These are phyloP conservation scores for Nothocercus julius DNA, from an alignment of 2,113 vertebrate genomes.

Conservation along the genomic window DNA sequence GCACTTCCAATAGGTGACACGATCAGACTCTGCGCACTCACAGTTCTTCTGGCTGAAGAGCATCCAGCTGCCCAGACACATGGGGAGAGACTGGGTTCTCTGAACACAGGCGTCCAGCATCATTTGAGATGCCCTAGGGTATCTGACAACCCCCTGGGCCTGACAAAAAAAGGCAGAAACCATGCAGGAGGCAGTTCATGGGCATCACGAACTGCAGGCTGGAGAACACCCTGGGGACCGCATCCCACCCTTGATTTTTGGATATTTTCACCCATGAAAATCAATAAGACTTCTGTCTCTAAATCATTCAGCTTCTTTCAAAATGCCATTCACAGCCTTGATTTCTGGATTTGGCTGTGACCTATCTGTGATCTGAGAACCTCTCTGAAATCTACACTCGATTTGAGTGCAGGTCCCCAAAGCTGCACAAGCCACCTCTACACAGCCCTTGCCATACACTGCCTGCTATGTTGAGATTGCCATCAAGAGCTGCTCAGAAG, in stretches of 20 bases:
- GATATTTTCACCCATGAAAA: not conserved
- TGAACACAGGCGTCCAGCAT: not conserved
- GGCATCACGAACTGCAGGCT: not conserved
- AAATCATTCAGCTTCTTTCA: rapidly evolving
- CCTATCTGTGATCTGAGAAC: not conserved
- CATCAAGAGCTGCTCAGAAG: not conserved
- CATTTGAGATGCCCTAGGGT: not conserved
- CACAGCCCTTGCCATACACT: not conserved
- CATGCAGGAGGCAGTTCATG: not conserved
- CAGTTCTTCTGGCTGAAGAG: not conserved
- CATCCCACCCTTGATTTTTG: not conserved
- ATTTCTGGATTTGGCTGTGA: not conserved
- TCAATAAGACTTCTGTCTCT: not conserved
- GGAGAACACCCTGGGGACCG: not conserved
- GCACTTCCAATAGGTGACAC: not conserved
- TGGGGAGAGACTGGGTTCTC: not conserved
- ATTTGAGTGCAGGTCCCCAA: rapidly evolving
- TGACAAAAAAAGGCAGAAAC: not conserved
- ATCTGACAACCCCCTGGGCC: not conserved
- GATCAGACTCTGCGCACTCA: not conserved
- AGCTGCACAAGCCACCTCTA: not conserved
- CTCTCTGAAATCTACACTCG: not conserved
- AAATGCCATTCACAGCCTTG: not conserved
- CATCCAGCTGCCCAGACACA: not conserved
- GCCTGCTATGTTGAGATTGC: not conserved